These are phyloP conservation scores for Ganaspis brasiliensis DNA, from an alignment of 2,888 invertebrate species.

Conservation along the genomic window DNA sequence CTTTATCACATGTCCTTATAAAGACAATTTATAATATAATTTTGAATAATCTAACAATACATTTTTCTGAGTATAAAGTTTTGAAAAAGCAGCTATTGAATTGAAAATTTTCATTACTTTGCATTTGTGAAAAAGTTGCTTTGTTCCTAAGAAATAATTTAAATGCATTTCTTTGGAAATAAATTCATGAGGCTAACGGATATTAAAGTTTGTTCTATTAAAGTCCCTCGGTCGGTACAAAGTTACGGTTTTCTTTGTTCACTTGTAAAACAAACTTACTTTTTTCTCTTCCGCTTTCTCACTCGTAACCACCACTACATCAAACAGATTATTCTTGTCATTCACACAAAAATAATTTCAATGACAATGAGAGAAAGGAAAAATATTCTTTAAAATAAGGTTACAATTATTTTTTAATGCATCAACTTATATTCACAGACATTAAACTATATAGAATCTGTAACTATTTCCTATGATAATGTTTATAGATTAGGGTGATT, in stretches of 20 bases:
- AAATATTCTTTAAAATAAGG: neutral
- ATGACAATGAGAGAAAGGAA: neutral
- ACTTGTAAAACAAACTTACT: constrained; percentile 25
- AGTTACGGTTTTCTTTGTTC: constrained; percentile 9
- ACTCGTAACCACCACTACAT: constrained; percentile 8
- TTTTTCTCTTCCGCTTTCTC: constrained; percentile 24
- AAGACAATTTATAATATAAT: too few relatives aligned
- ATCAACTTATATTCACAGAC: too few relatives aligned
- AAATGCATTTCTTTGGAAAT: constrained; percentile 4
- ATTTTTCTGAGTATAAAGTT: neutral
- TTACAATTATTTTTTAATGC: neutral
- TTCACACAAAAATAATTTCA: constrained; percentile 12
- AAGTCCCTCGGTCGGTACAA: neutral
- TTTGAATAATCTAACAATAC: too few relatives aligned
- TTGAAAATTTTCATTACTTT: constrained; percentile 1
- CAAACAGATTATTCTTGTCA: constrained; percentile 8
- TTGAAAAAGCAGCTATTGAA: neutral
- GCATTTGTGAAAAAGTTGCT: neutral
- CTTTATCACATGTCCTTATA: too few relatives aligned
- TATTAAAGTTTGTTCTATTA: constrained; percentile 20
- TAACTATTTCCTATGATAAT: too few relatives aligned
- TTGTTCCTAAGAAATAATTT: constrained; percentile 13
- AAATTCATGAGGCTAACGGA: constrained; percentile 16
- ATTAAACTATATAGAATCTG: too few relatives aligned
- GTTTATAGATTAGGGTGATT: too few relatives aligned